A percentile compares a stretch with the other conserved stretches of the same genome.
Evolutionary conservation across 2,797 vertebrate genomes (phyloP).

Genomic region (Syncerus caffer): DNA sequence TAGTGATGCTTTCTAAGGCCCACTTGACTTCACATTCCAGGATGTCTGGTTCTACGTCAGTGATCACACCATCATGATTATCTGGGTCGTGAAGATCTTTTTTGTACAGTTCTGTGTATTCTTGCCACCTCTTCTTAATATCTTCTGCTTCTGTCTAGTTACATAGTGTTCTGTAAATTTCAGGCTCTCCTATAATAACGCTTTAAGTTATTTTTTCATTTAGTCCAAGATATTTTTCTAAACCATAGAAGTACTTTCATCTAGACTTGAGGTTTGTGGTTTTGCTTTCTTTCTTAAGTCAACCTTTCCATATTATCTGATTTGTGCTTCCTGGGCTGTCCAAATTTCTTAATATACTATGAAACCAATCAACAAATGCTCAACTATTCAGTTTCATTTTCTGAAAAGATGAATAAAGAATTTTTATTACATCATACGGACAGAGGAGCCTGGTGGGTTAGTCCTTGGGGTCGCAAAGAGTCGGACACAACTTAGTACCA

Average conservation of each 20-base stretch:
- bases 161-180: constrained; percentile 1
- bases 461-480: neutral
- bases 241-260: neutral
- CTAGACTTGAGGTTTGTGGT: constrained; percentile 8
- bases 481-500: neutral
- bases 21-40: too few species aligned
- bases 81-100: too few species aligned
- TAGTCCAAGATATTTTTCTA: neutral
- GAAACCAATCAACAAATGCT: constrained; percentile 20
- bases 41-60: too few species aligned
- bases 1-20: too few species aligned
- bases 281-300: neutral
- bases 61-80: too few species aligned
- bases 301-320: neutral
- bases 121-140: too few species aligned
- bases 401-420: constrained; percentile 14
- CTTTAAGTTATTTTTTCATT: constrained; percentile 18
- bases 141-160: neutral
- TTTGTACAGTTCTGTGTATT: too few species aligned
- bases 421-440: neutral
- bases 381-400: constrained; percentile 8
- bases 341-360: constrained; percentile 20
- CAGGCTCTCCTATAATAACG: constrained; percentile 1
- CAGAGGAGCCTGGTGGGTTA: neutral
- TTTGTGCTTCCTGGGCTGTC: neutral